Percentiles rank a stretch among this genome's conserved stretches.
Evolutionary conservation across 2,113 vertebrate species (phyloP).

Genomic region (Excalfactoria chinensis): DNA sequence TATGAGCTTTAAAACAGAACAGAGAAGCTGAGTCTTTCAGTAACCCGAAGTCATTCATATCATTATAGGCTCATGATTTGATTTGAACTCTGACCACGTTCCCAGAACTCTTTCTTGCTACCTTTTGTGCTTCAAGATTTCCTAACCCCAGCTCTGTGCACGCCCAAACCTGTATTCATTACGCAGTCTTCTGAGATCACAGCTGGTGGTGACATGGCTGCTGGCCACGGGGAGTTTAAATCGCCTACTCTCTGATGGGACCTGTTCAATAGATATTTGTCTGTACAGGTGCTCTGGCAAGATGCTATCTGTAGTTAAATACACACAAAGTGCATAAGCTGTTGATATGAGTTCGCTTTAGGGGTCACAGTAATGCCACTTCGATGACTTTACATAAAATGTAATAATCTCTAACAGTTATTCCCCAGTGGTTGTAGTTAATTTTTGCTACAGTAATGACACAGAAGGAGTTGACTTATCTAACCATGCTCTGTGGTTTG

Average conservation of each 20-base stretch:
- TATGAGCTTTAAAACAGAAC: background rate
- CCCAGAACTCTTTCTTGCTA: background rate
- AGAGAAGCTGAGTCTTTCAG: background rate
- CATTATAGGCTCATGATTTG: conserved; percentile 1
- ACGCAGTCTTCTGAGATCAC: background rate
- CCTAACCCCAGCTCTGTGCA: conserved; percentile 12
- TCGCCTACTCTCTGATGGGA: background rate
- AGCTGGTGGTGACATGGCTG: background rate
- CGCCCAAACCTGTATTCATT: background rate
- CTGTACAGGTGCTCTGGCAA: background rate
- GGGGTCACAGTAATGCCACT: background rate
- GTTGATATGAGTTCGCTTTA: background rate
- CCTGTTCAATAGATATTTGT: background rate
- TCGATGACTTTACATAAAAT: background rate
- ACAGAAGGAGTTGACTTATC: background rate
- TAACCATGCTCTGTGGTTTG: background rate
- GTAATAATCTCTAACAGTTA: background rate
- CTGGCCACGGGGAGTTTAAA: background rate
- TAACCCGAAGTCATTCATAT: background rate
- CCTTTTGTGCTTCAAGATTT: background rate
- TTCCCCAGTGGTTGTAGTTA: background rate
- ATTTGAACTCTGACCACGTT: conserved; percentile 7
- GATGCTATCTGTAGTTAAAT: background rate
- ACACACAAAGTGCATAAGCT: background rate
- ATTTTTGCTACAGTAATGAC: background rate